Evolutionary conservation across 1,140 invertebrate species (phyloP), one percentile per base, ranked within the genome.

Genomic region (Macrobrachium rosenbergii): DNA sequence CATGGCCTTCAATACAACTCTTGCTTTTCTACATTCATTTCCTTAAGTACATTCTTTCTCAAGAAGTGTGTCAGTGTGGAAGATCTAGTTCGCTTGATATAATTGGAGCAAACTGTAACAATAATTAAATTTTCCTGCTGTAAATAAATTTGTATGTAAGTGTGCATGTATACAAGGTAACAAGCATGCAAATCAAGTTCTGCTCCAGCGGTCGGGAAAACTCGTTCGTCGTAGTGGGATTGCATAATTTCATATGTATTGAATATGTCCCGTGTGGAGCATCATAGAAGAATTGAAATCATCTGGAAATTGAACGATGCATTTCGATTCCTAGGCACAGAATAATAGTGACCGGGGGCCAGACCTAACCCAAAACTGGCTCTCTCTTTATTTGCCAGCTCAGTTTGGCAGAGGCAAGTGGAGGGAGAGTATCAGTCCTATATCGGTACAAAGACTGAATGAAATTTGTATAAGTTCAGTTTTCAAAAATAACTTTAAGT

Each of bases 351-450:
- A 75, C 82, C 81, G 45, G 52, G 45, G 59, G 82, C 43, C 58
- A 75, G n/a, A 63, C n/a, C 75, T 77, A 76, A 63, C 73, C 83
- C 76, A 52, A 80, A 80, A 72, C 64, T 79, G 64, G 64, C 83
- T 86, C 83, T 86, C 83, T 73, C 83, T 77, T 45, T 73, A 72
- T 77, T 59, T 37, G 76, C 45, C 37, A 43, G 64, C 78, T 43
- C 79, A 87, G 85, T 87, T 52, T 64, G 23, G 14, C 67, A 63
- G 64, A 72, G 62, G 85, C 78, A 43, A 81, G 85, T 80, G 85
- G 67, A 72, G 85, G 5, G 85, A 17, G 62, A 81, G 58, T 79
- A 87, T 81, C 72, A 58, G 43, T 73, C 59, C n/a, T 28, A 60
- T 28, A 59, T n/a, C 28, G 21, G 58, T 58, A 58, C 19, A 14